Percentiles rank a stretch among this genome's conserved stretches.
phyloP scores from a whole-genome alignment of 2,888 invertebrate species.

The Cheilosia grossa region DNA sequence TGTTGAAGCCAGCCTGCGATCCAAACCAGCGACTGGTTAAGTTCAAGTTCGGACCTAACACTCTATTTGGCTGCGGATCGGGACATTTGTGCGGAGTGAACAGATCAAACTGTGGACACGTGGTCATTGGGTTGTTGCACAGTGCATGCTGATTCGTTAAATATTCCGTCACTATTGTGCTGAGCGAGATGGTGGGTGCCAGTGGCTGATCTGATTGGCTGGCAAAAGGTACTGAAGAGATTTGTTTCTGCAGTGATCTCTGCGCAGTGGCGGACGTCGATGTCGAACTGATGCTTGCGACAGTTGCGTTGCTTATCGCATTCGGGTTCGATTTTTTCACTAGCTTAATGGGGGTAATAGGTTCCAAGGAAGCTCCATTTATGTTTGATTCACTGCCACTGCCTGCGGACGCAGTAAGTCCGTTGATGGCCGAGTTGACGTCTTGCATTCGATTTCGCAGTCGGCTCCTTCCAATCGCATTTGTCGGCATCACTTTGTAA shows the following conservation, averaged over 20 bases:
- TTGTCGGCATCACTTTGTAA: conserved; percentile 79
- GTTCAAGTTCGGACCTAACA: conserved; percentile 85
- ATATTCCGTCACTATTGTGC: conserved; percentile 98
- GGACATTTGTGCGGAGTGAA: conserved; percentile 99
- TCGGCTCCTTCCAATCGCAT: conserved; percentile 78
- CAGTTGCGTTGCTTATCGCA: conserved; percentile 36
- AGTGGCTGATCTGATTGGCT: conserved; percentile 84
- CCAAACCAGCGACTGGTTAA: conserved; percentile 87
- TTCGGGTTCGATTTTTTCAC: conserved; percentile 78
- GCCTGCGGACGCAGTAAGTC: conserved; percentile 7
- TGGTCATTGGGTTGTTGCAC: conserved; percentile 98
- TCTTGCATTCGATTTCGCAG: conserved; percentile 81
- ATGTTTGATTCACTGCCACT: conserved; percentile 52
- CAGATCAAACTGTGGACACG: conserved; percentile 97
- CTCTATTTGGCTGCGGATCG: conserved; percentile 87
- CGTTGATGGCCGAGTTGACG: conserved; percentile 78
- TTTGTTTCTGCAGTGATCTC: conserved; percentile 84
- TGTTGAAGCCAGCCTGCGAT: conserved; percentile 85
- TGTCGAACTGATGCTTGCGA: conserved; percentile 57
- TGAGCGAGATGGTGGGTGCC: conserved; percentile 86
- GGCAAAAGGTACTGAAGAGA: conserved; percentile 82
- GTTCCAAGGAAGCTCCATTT: conserved; percentile 68
- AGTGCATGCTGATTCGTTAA: conserved; percentile 98
- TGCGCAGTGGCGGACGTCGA: conserved; percentile 73
- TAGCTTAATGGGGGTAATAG: conserved; percentile 79